Base-by-base conservation (phyloP, 2,797 vertebrate species). In the Garrulus glandarius region DNA sequence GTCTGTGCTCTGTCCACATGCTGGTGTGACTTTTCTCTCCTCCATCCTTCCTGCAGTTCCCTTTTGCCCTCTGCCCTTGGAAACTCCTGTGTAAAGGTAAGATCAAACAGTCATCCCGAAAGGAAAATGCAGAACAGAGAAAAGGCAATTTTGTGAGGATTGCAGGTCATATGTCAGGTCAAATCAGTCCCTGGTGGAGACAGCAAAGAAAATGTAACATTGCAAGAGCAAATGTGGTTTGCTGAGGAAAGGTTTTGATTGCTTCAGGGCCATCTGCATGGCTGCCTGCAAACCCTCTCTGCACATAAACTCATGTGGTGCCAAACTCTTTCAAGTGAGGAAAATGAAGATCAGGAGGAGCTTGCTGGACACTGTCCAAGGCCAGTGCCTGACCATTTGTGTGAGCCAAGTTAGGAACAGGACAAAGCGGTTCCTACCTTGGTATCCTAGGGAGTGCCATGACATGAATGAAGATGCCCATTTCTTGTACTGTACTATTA, bases 21-120 rank as follows among this genome's bases (percentile, higher is more conserved):
- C 69, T 29, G 29, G 89, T 91, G 95, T 74, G 92, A 94, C 68
- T 95, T 96, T 89, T 96, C 95, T 89, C 89, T 89, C 87, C 87
- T 91, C 26, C 12, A 1, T 75, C 82, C 53, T 71, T 89, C 29
- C 55, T 57, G 52, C 71, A 75, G 49, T 29, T 83, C 57, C 76
- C 71, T 68, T 74, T 92, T 92, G 81, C 93, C 81, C 92, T 74
- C 81, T 93, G 95, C 64, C 71, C 84, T 94, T 55, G 37, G 60
- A 70, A 71, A 46, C 59, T 84, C 56, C 52, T 13, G 20, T 57
- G 56, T 74, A 74, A 87, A 74, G 69, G 64, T 60, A 56, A 69
- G 85, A 63, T 76, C 80, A 93, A 92, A 75, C 49, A 80, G 68
- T 71, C 84, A 77, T 32, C 39, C 71, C 83, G 43, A 46, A 72